These are phyloP conservation scores for Apis cerana DNA, from an alignment of 1,140 invertebrate genomes.

Conservation along the genomic window DNA sequence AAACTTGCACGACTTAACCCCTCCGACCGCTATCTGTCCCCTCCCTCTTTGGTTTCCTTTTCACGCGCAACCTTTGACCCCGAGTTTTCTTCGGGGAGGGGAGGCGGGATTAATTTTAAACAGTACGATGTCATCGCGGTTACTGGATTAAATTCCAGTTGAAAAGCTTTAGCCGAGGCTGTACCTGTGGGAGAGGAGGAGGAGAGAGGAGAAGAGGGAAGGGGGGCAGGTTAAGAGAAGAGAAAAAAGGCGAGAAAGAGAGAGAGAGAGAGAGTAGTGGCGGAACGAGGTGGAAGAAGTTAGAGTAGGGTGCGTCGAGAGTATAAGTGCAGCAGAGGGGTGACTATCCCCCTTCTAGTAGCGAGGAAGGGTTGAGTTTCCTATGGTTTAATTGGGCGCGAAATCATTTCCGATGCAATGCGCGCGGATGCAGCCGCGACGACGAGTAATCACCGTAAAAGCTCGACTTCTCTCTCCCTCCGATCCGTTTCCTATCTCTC, in stretches of 20 bases:
- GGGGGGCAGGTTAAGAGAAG: not conserved
- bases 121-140: slow-evolving; percentile 49
- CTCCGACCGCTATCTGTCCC: slow-evolving; percentile 1
- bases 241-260: not conserved
- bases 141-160: slow-evolving; percentile 52
- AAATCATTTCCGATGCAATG: slow-evolving; percentile 81
- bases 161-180: slow-evolving; percentile 72
- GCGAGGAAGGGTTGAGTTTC: slow-evolving; percentile 73
- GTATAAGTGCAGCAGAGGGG: slow-evolving; percentile 71
- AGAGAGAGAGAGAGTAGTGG: slow-evolving; percentile 20
- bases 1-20: slow-evolving; percentile 15
- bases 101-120: slow-evolving; percentile 72
- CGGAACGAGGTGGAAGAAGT: slow-evolving; percentile 44
- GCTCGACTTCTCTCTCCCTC: slow-evolving; percentile 58
- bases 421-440: slow-evolving; percentile 74
- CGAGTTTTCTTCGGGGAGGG: slow-evolving; percentile 35
- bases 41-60: no score
- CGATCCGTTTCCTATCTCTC: slow-evolving; percentile 1
- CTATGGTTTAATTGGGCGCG: slow-evolving; percentile 80
- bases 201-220: not conserved
- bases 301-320: slow-evolving; percentile 65
- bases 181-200: slow-evolving; percentile 38
- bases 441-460: slow-evolving; percentile 80
- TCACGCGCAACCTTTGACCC: not conserved
- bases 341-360: slow-evolving; percentile 48